A percentile compares a stretch with the other conserved stretches of the same genome.
Evolutionary conservation across 2,888 invertebrate genomes (phyloP).

Genomic region (Tipula vernalis): DNA sequence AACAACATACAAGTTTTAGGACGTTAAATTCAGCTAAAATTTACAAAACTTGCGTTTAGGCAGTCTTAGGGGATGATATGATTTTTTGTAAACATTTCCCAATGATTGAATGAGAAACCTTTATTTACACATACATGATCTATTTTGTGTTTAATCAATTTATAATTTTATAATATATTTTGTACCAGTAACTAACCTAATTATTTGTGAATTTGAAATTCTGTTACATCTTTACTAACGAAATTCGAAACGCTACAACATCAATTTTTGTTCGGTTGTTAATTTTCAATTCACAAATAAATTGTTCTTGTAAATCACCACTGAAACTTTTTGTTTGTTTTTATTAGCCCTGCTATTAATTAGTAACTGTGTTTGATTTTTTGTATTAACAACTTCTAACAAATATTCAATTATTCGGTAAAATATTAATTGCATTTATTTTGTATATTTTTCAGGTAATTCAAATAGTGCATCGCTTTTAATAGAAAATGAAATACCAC

Average conservation of each 20-base stretch:
- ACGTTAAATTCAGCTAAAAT: too few species aligned
- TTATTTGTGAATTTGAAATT: neutral
- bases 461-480: constrained; percentile 53
- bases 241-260: neutral
- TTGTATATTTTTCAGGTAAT: constrained; percentile 41
- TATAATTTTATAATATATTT: neutral
- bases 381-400: constrained; percentile 13
- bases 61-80: too few species aligned
- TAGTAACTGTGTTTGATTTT: constrained; percentile 12
- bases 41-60: too few species aligned
- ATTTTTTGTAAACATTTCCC: too few species aligned
- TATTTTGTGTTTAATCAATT: neutral
- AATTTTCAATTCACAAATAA: neutral
- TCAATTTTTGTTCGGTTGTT: neutral
- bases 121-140: too few species aligned
- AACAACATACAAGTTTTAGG: too few species aligned
- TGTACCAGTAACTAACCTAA: neutral
- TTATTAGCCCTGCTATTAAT: neutral
- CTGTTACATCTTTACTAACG: neutral
- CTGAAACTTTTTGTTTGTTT: neutral
- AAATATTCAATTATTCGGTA: neutral
- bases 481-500: constrained; percentile 49
- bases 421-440: constrained; percentile 10
- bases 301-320: neutral
- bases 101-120: too few species aligned